phyloP scores from a whole-genome alignment of 2,888 invertebrate genomes.

The Plagiodera versicolora region DNA sequence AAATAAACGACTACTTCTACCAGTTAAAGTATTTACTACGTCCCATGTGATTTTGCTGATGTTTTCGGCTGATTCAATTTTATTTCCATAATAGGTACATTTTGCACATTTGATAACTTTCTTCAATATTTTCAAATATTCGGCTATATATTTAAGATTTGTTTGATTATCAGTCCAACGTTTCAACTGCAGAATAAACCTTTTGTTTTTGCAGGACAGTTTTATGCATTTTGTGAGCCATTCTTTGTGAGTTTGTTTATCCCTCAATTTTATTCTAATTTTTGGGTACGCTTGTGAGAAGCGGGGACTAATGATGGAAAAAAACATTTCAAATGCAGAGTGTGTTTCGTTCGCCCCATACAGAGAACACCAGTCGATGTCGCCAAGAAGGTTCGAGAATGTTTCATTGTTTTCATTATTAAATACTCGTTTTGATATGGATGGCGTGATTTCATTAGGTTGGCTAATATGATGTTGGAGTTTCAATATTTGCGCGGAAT shows the following conservation, averaged over 20 bases:
- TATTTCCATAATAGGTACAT: neutral
- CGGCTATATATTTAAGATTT: neutral
- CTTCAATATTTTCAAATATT: neutral
- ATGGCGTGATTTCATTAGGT: neutral
- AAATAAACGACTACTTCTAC: neutral
- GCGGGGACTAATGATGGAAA: neutral
- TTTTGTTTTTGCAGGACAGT: neutral
- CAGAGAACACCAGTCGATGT: neutral
- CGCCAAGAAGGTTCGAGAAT: neutral
- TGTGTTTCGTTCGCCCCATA: neutral
- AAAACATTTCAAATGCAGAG: neutral
- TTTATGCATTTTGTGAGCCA: neutral
- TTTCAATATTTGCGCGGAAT: neutral
- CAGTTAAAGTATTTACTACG: neutral
- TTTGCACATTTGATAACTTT: conserved; percentile 2
- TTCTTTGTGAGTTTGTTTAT: neutral
- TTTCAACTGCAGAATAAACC: neutral
- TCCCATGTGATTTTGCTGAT: neutral
- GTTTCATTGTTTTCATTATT: neutral
- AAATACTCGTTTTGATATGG: neutral
- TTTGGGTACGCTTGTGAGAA: neutral
- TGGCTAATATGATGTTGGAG: neutral
- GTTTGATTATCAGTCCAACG: neutral
- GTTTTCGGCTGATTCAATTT: neutral
- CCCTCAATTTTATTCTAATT: neutral